phyloP scores from a whole-genome alignment of 1,140 invertebrate species.

The Hylaeus anthracinus region DNA sequence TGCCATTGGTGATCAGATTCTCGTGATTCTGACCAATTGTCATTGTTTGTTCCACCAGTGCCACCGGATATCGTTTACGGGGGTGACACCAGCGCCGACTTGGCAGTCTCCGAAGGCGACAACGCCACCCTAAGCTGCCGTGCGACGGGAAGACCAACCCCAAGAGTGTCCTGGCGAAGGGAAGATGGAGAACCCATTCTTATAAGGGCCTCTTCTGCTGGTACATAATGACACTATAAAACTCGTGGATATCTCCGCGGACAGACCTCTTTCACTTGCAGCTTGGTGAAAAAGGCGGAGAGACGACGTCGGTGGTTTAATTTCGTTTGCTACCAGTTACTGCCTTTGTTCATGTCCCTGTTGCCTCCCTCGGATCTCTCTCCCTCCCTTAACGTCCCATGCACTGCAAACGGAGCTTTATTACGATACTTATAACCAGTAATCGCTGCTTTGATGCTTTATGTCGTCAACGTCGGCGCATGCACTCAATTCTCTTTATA shows the following conservation, averaged over 20 bases:
- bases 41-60: conserved; percentile 79
- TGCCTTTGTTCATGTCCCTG: conserved; percentile 17
- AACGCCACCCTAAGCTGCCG: conserved; percentile 91
- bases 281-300: conserved; percentile 9
- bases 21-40: not conserved
- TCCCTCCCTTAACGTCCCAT: not conserved
- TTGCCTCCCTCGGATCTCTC: not conserved
- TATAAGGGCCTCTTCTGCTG: conserved; percentile 82
- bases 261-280: conserved; percentile 32
- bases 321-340: conserved; percentile 47
- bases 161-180: conserved; percentile 86
- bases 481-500: too few relatives aligned
- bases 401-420: conserved; percentile 1
- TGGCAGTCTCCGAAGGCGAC: conserved; percentile 89
- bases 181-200: conserved; percentile 87
- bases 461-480: not conserved
- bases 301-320: conserved; percentile 32
- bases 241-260: conserved; percentile 37
- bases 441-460: conserved; percentile 11
- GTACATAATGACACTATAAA: conserved; percentile 60
- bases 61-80: conserved; percentile 89
- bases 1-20: too few relatives aligned
- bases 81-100: conserved; percentile 86
- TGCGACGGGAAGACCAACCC: conserved; percentile 88
- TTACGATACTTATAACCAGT: conserved; percentile 24